phyloP scores from a whole-genome alignment of 2,888 invertebrate species.

The Uloborus plumipes region DNA sequence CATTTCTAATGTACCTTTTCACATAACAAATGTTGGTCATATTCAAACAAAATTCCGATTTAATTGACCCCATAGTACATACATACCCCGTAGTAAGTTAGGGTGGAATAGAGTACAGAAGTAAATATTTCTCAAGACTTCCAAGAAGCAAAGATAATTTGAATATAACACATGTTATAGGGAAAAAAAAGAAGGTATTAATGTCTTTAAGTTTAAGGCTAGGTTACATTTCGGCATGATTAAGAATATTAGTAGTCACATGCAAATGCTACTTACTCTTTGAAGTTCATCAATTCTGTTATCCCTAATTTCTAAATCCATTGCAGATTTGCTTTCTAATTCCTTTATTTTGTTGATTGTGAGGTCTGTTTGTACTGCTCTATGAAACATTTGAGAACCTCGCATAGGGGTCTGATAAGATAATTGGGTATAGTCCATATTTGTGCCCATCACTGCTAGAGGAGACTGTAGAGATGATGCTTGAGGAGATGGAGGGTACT shows the following conservation, averaged over 20 bases:
- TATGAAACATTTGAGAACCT: constrained; percentile 34
- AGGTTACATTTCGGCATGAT: too few species aligned
- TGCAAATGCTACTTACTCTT: constrained; percentile 69
- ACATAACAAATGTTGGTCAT: too few species aligned
- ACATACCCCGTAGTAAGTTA: too few species aligned
- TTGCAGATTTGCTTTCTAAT: constrained; percentile 90
- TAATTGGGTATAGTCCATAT: constrained; percentile 52
- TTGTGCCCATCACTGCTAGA: constrained; percentile 47
- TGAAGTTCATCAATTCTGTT: constrained; percentile 95
- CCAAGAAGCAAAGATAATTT: too few species aligned
- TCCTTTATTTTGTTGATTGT: constrained; percentile 74
- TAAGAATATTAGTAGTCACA: neutral
- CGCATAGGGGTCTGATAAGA: constrained; percentile 47
- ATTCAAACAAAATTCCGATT: too few species aligned
- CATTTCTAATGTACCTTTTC: too few species aligned
- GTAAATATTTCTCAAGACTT: too few species aligned
- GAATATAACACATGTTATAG: too few species aligned
- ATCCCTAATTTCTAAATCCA: constrained; percentile 93
- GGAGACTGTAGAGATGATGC: constrained; percentile 62
- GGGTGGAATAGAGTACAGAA: too few species aligned
- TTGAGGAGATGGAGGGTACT: constrained; percentile 64
- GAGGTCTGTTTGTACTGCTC: constrained; percentile 68
- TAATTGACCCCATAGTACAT: too few species aligned
- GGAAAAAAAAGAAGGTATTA: too few species aligned
- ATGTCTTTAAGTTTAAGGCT: too few species aligned